Evolutionary conservation across 2,113 vertebrate species (phyloP).

Genomic region (Zosterops japonicus): DNA sequence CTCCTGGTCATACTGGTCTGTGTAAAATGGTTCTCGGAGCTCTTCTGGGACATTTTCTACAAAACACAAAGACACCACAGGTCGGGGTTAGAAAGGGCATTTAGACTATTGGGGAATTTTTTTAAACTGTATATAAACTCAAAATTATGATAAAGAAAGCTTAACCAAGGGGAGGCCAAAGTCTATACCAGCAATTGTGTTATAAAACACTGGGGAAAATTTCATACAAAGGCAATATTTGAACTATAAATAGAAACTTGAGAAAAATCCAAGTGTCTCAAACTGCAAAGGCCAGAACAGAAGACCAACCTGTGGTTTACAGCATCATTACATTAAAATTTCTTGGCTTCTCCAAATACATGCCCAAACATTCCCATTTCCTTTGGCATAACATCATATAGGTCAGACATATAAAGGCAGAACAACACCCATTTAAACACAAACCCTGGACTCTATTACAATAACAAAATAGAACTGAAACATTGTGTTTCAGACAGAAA

Average conservation of each 20-base stretch:
- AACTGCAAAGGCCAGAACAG: background rate
- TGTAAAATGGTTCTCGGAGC: slow-evolving; percentile 92
- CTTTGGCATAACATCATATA: background rate
- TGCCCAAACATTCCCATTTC: background rate
- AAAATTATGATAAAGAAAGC: background rate
- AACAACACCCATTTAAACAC: background rate
- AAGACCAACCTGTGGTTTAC: background rate
- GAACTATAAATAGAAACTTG: background rate
- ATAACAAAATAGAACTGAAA: background rate
- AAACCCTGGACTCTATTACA: background rate
- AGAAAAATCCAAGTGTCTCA: background rate
- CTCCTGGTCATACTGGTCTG: slow-evolving; percentile 97
- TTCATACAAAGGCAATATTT: background rate
- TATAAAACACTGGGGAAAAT: background rate
- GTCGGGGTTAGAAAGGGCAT: background rate
- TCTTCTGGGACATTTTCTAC: slow-evolving; percentile 91
- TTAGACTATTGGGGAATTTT: accelerated
- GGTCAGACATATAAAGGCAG: background rate
- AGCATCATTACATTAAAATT: background rate
- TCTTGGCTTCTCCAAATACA: background rate
- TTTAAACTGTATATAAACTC: background rate
- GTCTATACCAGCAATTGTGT: background rate
- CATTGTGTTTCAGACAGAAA: background rate
- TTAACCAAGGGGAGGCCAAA: background rate
- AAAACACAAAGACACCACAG: background rate